A percentile compares a stretch with the other conserved stretches of the same genome.
Evolutionary conservation across 2,888 invertebrate genomes (phyloP).

Genomic region (Rhaphigaster nebulosa): DNA sequence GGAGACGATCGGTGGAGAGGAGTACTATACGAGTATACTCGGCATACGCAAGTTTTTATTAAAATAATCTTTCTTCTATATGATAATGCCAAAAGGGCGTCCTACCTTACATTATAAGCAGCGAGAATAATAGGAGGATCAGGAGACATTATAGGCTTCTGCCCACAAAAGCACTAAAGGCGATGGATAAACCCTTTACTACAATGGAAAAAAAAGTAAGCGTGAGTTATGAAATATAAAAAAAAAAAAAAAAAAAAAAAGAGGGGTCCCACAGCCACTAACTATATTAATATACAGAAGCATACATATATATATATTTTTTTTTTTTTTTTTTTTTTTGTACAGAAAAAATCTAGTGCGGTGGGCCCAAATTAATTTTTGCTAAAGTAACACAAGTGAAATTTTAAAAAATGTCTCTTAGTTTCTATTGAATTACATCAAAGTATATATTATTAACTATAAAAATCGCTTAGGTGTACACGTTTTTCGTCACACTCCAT

Average conservation of each 20-base stretch:
- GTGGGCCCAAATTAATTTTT: too few species aligned
- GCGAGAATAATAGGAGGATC: not conserved
- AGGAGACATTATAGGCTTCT: not conserved
- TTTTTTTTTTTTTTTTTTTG: too few species aligned
- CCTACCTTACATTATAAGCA: conserved; percentile 7
- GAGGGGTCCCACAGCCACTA: not conserved
- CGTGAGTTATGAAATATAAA: not conserved
- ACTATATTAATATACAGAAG: not conserved
- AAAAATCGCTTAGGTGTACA: too few species aligned
- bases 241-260: too few species aligned
- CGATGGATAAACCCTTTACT: not conserved
- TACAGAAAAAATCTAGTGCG: too few species aligned
- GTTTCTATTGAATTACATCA: too few species aligned
- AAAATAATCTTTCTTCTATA: conserved; percentile 10
- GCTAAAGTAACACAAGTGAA: too few species aligned
- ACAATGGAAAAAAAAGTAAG: not conserved
- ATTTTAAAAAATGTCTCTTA: too few species aligned
- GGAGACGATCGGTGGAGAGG: not conserved
- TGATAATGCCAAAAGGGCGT: not conserved
- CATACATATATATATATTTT: too few species aligned
- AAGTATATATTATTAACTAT: too few species aligned
- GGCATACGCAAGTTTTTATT: not conserved
- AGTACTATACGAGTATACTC: not conserved
- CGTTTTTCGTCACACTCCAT: too few species aligned
- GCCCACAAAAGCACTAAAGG: not conserved